Evolutionary conservation across 2,797 vertebrate species (phyloP).

Genomic region (Leucoraja ocellata): DNA sequence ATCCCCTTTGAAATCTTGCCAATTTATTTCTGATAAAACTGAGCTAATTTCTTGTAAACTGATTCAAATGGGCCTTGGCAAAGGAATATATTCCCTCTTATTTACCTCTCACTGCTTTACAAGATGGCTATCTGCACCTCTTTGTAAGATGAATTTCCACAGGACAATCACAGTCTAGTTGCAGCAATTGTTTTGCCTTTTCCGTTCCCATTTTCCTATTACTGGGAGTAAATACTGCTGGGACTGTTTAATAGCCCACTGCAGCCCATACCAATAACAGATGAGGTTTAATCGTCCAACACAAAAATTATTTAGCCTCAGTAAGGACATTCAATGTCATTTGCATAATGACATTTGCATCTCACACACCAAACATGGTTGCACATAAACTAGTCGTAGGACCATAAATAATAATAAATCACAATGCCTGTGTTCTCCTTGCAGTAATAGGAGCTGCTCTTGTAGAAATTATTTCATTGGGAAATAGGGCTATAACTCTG

Average conservation of each 20-base stretch:
- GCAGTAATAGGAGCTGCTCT: slow-evolving; percentile 72
- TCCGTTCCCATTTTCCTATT: slow-evolving; percentile 76
- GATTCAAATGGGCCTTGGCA: slow-evolving; percentile 55
- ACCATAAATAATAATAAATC: slow-evolving; percentile 94
- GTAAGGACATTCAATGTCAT: slow-evolving; percentile 78
- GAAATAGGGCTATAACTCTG: slow-evolving; percentile 68
- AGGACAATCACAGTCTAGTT: slow-evolving; percentile 65
- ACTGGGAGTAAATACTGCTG: slow-evolving; percentile 76
- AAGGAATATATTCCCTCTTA: slow-evolving; percentile 60
- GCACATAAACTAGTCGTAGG: slow-evolving; percentile 76
- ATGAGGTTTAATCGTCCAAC: slow-evolving; percentile 92
- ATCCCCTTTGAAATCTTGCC: slow-evolving; percentile 18
- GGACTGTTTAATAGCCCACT: slow-evolving; percentile 82
- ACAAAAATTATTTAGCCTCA: slow-evolving; percentile 85
- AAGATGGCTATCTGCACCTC: slow-evolving; percentile 54
- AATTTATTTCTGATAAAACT: slow-evolving; percentile 28
- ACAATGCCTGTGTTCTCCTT: slow-evolving; percentile 60
- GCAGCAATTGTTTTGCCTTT: slow-evolving; percentile 70
- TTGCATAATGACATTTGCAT: slow-evolving; percentile 98
- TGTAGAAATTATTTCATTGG: slow-evolving; percentile 79
- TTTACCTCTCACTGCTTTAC: slow-evolving; percentile 62
- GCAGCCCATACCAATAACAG: slow-evolving; percentile 96
- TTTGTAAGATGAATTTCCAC: slow-evolving; percentile 62
- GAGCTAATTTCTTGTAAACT: slow-evolving; percentile 47
- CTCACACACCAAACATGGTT: slow-evolving; percentile 68